These are phyloP conservation scores for Molossus alvarezi DNA, from an alignment of 2,797 vertebrate species.

Conservation along the genomic window DNA sequence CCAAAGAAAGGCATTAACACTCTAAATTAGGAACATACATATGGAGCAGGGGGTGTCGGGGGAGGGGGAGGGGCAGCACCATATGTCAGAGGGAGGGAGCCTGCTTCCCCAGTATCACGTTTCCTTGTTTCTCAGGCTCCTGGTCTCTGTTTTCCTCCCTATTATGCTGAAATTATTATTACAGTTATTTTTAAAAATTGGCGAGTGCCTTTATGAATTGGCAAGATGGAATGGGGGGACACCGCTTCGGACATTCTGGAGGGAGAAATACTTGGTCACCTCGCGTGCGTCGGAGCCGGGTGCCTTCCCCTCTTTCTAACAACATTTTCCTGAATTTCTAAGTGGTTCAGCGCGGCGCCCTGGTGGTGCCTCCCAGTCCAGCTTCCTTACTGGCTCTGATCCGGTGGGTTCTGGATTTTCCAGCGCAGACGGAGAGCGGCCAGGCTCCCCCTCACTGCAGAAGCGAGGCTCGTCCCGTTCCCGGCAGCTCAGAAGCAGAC, in stretches of 20 bases:
- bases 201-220: neutral
- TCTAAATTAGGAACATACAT: conserved; percentile 32
- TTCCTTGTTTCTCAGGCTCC: conserved; percentile 59
- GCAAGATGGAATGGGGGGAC: neutral
- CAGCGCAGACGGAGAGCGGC: too few species aligned
- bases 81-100: conserved; percentile 21
- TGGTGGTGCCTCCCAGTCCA: too few species aligned
- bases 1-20: neutral
- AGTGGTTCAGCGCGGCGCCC: neutral
- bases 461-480: too few species aligned
- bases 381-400: too few species aligned
- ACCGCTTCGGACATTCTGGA: neutral
- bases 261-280: neutral
- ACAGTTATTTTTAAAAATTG: neutral
- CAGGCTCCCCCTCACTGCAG: too few species aligned
- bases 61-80: rapidly evolving
- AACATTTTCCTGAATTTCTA: neutral
- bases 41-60: neutral
- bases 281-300: neutral
- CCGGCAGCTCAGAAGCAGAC: neutral
- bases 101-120: neutral
- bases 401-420: too few species aligned
- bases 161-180: neutral
- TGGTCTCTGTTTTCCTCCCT: neutral
- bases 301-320: neutral